Base-by-base conservation (phyloP, 2,113 vertebrate species). In the Sphaerodactylus townsendi region DNA sequence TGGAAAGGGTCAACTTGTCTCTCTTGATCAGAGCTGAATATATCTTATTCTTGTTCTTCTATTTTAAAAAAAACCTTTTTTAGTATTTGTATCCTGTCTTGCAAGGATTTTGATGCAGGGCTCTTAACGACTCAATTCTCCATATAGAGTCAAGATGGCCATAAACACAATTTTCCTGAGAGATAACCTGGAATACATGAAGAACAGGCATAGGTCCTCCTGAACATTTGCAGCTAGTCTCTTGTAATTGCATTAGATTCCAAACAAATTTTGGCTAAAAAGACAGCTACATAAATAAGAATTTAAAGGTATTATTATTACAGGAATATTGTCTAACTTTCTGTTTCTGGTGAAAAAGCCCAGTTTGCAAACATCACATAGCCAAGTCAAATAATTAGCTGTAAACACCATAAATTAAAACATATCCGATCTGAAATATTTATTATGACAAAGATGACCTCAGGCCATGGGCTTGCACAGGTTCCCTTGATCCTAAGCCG, bases 241-340 rank as follows among this genome's bases (percentile, higher is more conserved):
- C 72, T 90, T 86, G 64, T 84, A 33, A n/a, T 84, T 82, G 33
- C 1, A 0, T 80, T 91, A 84, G 72, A 78, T 88, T 90, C 69
- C 72, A 92, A 93, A 91, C 85, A 88, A 84, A 90, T 85, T 85
- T 84, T 79, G 88, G 68, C 80, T 81, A 89, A 72, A 66, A 44
- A 86, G 91, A 66, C 89, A 95, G 92, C 92, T 96, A 89, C 85
- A 89, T 87, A 95, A 95, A 94, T 93, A 94, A 83, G 68, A 85
- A 81, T 28, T 28, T 68, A 81, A 91, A 89, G 82, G 21, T 65
- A 74, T 86, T 91, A 83, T 90, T 87, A 79, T 90, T 93, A 88
- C 71, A 81, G 62, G 91, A 69, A 84, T 88, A 80, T 56, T 77
- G 86, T 91, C 75, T 77, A 89, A 77, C 66, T 87, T n/a, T n/a